Base-by-base conservation (phyloP, 2,797 vertebrate species). In the Okamejei kenojei region DNA sequence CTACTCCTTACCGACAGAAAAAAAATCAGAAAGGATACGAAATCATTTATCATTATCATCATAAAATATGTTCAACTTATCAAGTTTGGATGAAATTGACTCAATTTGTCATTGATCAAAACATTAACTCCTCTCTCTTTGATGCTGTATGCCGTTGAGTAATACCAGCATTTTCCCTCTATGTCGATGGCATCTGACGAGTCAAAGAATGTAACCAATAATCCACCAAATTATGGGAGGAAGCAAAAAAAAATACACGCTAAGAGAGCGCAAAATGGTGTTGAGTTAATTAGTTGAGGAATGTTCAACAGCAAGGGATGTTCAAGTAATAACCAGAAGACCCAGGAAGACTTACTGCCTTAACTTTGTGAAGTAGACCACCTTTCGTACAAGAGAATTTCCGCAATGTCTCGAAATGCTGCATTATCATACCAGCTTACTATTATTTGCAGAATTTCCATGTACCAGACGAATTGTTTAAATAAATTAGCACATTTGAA, bases 401-500 rank as follows among this genome's bases (percentile, higher is more conserved):
- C 73, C 13, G 3, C 21, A 23, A 29, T 13, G 38, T 74, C 6
- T 90, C 26, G 17, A 54, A 84, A 45, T 84, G 68, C 21, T 9
- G 29, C 29, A 11, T 15, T 58, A 26, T 1, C 4, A 0, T 17
- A 19, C 21, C n/a, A n/a, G 13, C 13, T 35, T 15, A 79, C 78
- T 77, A 4, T 8, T 5, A 45, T 81, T 81, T 81, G 45, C 79
- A 81, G 6, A 93, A 93, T 94, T 94, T 93, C 58, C 94, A 93
- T 92, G 94, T 94, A 93, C 93, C 94, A 26, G 93, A 93, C 93
- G 6, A 93, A 54, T 93, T 92, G 95, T 94, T 94, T 71, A 88
- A 93, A 94, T 90, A 91, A 91, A 95, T 93, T 88, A 81, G 81
- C 80, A 90, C 94, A 94, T 94, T 94, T 94, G 94, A 94, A 94